These are phyloP conservation scores for Microtus pennsylvanicus DNA, from an alignment of 2,113 vertebrate species.

Conservation along the genomic window DNA sequence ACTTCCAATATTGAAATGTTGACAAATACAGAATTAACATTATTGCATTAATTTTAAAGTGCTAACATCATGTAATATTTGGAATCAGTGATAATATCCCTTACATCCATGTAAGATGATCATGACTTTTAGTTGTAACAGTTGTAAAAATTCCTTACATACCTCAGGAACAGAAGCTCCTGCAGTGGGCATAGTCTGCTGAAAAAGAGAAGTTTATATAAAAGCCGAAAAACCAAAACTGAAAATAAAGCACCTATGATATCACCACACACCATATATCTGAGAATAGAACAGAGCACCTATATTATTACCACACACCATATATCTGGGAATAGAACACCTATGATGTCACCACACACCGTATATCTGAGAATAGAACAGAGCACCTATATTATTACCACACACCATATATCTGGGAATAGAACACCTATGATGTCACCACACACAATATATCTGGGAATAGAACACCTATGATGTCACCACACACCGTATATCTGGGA, in stretches of 20 bases:
- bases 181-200: conserved; percentile 87
- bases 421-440: too few relatives aligned
- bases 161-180: conserved; percentile 88
- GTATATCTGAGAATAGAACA: not conserved
- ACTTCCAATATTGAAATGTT: not conserved
- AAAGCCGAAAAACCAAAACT: conserved; percentile 19
- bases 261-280: not conserved
- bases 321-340: too few relatives aligned
- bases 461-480: not conserved
- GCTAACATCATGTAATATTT: not conserved
- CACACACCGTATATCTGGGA: not conserved
- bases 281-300: too few relatives aligned
- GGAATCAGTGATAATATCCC: conserved; percentile 68
- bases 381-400: not conserved
- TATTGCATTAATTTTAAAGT: not conserved
- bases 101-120: conserved; percentile 54
- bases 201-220: conserved; percentile 85
- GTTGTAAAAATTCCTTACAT: conserved; percentile 80
- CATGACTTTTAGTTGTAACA: not conserved
- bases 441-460: too few relatives aligned
- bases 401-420: not conserved
- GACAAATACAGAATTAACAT: not conserved
- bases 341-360: not conserved
- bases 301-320: not conserved
- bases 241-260: not conserved